Base-by-base conservation (phyloP, 2,797 vertebrate genomes). In the Masticophis lateralis region DNA sequence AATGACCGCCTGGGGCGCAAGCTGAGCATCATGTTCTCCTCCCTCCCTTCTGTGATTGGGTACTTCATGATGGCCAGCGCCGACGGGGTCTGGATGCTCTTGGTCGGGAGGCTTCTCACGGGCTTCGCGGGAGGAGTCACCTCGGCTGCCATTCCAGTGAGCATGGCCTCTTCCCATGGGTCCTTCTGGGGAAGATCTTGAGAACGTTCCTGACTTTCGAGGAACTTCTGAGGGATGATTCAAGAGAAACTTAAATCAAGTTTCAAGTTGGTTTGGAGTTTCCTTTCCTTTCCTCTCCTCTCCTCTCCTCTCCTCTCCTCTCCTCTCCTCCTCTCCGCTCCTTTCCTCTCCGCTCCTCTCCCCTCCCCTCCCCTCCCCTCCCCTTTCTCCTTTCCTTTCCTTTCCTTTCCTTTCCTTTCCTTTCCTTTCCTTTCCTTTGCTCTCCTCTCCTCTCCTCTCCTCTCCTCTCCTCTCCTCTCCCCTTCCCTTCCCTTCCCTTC, bases 1-100 rank as follows among this genome's bases (percentile, higher is more conserved):
- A 99, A 98, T 0, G 99, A 99, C 97, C 94, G 97, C 94, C 97
- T 99, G 86, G 99, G 99, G 83, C 98, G 99, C 83, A 99, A 99
- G 93, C 94, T 98, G 83, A 99, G 98, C 98, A 99, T 99, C 97
- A 99, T 99, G 98, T 95, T 98, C 96, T 99, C 99, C 0, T 98
- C 98, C 0, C 59, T 99, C 18, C 99, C 99, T 0, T 98, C 98
- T 0, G 96, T 94, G 0, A 47, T 97, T 0, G 99, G 99, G 18
- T 99, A 98, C 61, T 96, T 98, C 3, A 94, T 99, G 93, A 97
- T 99, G 98, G 98, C 98, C 0, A 95, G 98, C 0, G 99, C 99
- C 14, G 97, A 97, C 2, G 93, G 97, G 8, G 22, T 98, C 32
- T 98, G 98, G 98, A 99, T 99, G 99, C 98, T 99, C 91, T 96